Evolutionary conservation across 30 jellyfish, hydroid and myxozoan species (phyloP).

Genomic region (Rhopilema esculentum): DNA sequence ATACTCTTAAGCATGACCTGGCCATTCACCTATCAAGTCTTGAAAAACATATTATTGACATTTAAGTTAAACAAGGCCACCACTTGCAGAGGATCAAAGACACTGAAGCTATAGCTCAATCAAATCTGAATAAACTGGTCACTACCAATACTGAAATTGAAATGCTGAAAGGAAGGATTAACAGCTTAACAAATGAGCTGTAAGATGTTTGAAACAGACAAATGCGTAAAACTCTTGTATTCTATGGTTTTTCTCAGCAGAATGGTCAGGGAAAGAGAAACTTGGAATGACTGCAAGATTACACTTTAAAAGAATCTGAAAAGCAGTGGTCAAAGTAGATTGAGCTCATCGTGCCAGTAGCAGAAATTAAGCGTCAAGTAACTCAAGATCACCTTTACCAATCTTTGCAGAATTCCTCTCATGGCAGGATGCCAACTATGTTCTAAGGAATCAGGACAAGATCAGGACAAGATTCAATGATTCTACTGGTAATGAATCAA

Average conservation of each 20-base stretch:
- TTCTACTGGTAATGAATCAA: conserved; percentile 38
- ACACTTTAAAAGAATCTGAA: conserved; percentile 11
- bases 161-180: too few relatives aligned
- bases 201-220: too few relatives aligned
- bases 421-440: conserved; percentile 54
- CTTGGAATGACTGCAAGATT: neutral
- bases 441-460: conserved; percentile 18
- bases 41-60: conserved; percentile 24
- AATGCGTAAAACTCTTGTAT: too few relatives aligned
- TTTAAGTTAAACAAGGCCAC: conserved; percentile 29
- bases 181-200: too few relatives aligned
- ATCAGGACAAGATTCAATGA: conserved; percentile 17
- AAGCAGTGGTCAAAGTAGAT: conserved; percentile 32
- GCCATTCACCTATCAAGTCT: conserved; percentile 24
- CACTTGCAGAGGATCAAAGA: neutral
- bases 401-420: neutral
- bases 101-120: too few relatives aligned
- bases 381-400: conserved; percentile 52
- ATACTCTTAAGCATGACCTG: conserved; percentile 41
- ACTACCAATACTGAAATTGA: too few relatives aligned
- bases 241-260: too few relatives aligned
- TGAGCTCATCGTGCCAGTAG: conserved; percentile 18
- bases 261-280: too few relatives aligned
- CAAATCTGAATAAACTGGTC: too few relatives aligned
- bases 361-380: neutral